Base-by-base conservation (phyloP, 2,888 invertebrate genomes). In the Alcis repandata region DNA sequence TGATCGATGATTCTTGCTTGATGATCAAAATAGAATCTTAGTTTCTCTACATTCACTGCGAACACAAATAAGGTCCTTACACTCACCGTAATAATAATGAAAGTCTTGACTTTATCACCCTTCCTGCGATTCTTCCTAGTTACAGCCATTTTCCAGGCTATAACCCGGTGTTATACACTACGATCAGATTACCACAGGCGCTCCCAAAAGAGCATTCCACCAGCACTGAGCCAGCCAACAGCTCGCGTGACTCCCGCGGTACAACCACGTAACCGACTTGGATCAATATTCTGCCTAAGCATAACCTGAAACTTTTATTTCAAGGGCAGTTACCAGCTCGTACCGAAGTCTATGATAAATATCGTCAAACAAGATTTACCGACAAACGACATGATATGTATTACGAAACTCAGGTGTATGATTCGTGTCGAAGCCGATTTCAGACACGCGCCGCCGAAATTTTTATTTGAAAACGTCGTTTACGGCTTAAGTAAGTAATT, bases 171-270 rank as follows among this genome's bases (percentile, higher is more conserved):
- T 57, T 72, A 65, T 57, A 65, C 52, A 75, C 70, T 61, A 59
- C 38, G 41, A 67, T 68, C 62, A 61, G 51, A 66, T 69, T 60
- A 63, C 57, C 70, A 66, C 67, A 59, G 63, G 78, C 85, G 82
- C 85, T 82, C 84, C 85, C 80, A 77, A 70, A 75, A 82, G 80
- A 80, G 80, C 78, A 74, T 78, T 78, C 74, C 71, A 73, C 74
- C 73, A 76, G 78, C 72, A 83, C 82, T 80, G 80, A 80, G 74
- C 19, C 74, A 78, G 27, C 27, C 27, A 27, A 27, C 27, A 27
- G 80, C 68, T 89, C 82, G 90, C 91, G 91, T 90, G 91, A 82
- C 88, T 77, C 76, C 76, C 66, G 73, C 77, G 67, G 69, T 71
- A 77, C 76, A 75, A 74, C 79, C 78, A 80, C 82, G 77, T 78